Evolutionary conservation across 2,888 invertebrate genomes (phyloP), one percentile per base, ranked within the genome.

Genomic region (Melanchra persicariae): DNA sequence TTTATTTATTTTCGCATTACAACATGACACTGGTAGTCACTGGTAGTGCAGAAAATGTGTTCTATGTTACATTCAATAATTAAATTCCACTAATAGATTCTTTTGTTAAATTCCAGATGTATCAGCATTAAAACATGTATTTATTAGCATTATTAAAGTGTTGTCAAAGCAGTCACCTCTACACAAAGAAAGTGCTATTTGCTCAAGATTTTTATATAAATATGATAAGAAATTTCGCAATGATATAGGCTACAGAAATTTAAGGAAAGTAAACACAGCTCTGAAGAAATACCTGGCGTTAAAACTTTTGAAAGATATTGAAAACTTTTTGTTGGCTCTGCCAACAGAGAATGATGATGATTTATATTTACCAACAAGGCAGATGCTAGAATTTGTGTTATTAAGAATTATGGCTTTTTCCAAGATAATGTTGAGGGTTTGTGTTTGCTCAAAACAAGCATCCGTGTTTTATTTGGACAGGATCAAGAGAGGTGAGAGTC

Each of bases 361-460:
- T 57, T 76, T 72, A 26, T 93, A 92, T 84, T 90, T 96, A 60
- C 97, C 97, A n/a, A 96, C 96, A 6, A 93, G 91, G 76, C 97
- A 97, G 89, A 97, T 96, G 96, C 82, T 97, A 17, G 92, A 97
- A 85, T 97, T 96, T 91, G 81, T 97, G 26, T 87, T 97, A 59
- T 87, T 96, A 2, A 93, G 95, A 84, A 89, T 96, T 6, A 96
- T 97, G 82, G 92, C 96, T 57, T 97, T 97, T 87, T 92, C 96
- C 0, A 96, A 96, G 86, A 88, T 97, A 24, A 96, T 97, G 94
- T 83, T 93, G 47, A 92, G 96, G 74, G 89, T 96, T 57, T 94
- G 95, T 82, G 86, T 94, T 10, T 95, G 94, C 75, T 93, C 96
- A 1, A 94, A 92, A 83, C 90, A 93, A 83, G 92, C 96, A 62